Evolutionary conservation across 2,797 vertebrate genomes (phyloP), one percentile per base, ranked within the genome.

Genomic region (Percopsis omiscomaycus): DNA sequence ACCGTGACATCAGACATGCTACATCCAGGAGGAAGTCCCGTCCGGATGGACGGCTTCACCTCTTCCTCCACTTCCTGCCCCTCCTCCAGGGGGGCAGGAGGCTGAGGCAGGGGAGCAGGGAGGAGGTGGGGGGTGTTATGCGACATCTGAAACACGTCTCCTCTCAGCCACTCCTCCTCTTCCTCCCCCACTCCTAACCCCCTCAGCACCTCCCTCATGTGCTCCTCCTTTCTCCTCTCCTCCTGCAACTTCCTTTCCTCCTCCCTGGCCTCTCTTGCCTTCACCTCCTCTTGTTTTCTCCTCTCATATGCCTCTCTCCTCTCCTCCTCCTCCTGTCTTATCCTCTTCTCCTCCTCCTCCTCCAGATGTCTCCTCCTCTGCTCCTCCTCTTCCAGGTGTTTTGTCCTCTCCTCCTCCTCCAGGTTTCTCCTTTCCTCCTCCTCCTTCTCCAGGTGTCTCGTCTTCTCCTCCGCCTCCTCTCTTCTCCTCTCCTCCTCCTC

Each of bases 1-100:
- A 96, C 69, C n/a, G 89, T 93, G 55, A 89, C 92, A 12, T 95
- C 96, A 0, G 91, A 94, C 68, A 94, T 86, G 16, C 90, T 91
- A 50, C 97, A 99, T 49, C 90, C 93, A 0, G 75, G 75, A 54
- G 96, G 96, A 68, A 98, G 89, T 37, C 68, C 78, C 63, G 84
- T 84, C 56, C 76, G 79, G 60, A 74, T 58, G 8, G 66, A 54
- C 59, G 27, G 27, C 59, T 0, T 37, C 45, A 68, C 61, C n/a
- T 57, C 42, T 16, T 66, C 60, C 15, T 65, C 74, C 12, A 66
- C 60, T 1, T 15, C 49, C 12, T 65, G 30, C 3, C 37, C 49
- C 13, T 67, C 47, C 5, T 61, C 67, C 32, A 85, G 82, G 29
- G 86, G 77, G 4, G 58, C 59, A 57, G 84, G 84, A 57, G 83